These are phyloP conservation scores for Masticophis lateralis DNA, from an alignment of 2,797 vertebrate species.

Conservation along the genomic window DNA sequence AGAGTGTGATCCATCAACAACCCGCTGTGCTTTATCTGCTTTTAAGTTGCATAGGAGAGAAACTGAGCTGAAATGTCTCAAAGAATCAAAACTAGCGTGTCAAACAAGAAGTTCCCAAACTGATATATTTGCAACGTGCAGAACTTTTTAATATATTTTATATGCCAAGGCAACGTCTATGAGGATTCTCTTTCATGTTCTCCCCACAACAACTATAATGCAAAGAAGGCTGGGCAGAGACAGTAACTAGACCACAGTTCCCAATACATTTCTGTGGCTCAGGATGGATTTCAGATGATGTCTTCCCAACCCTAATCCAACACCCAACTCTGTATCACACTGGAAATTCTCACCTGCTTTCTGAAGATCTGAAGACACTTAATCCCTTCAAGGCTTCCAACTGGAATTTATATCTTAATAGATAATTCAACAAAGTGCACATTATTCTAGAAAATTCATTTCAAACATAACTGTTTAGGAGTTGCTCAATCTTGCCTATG, in stretches of 20 bases:
- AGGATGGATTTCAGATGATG: neutral
- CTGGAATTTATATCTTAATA: neutral
- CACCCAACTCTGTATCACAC: neutral
- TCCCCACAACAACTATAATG: neutral
- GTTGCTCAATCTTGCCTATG: neutral
- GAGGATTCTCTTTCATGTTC: neutral
- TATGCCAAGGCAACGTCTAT: neutral
- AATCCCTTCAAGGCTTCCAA: neutral
- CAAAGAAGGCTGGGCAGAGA: neutral
- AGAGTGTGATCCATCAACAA: neutral
- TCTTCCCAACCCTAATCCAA: neutral
- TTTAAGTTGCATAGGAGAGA: neutral
- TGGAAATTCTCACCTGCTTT: neutral
- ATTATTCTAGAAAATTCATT: neutral
- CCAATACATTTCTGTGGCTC: neutral
- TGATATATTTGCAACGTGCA: neutral
- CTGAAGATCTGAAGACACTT: neutral
- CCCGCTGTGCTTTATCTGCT: neutral
- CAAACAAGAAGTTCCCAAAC: neutral
- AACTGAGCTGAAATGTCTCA: neutral
- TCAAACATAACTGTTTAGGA: neutral
- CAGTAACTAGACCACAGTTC: neutral
- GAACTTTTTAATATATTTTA: neutral
- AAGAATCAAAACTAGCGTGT: neutral
- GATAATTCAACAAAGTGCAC: neutral